These are phyloP conservation scores for Peromyscus maniculatus DNA, from an alignment of 2,113 vertebrate species.

Conservation along the genomic window DNA sequence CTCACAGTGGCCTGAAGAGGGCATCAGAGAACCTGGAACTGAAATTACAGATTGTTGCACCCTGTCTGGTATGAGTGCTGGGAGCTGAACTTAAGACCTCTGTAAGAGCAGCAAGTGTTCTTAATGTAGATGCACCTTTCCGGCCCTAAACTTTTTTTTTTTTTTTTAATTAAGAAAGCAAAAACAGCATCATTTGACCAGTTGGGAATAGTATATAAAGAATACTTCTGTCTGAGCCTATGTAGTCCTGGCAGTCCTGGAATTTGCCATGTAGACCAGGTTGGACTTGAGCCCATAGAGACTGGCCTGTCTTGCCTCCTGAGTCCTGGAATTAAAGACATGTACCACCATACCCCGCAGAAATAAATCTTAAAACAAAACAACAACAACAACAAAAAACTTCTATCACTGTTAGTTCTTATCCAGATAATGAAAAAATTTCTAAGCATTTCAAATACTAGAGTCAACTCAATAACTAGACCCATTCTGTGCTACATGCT, in stretches of 20 bases:
- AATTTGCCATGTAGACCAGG: neutral
- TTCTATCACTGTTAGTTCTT: conserved; percentile 52
- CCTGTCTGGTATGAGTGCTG: neutral
- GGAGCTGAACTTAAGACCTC: neutral
- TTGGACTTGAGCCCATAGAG: neutral
- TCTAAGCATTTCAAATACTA: conserved; percentile 53
- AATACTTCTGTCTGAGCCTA: conserved; percentile 47
- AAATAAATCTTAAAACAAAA: neutral
- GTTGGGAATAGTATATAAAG: conserved; percentile 11
- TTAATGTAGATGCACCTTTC: neutral
- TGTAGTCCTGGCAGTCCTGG: neutral
- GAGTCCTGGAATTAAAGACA: neutral
- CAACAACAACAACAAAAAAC: neutral
- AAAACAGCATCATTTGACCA: neutral
- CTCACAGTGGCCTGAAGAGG: neutral
- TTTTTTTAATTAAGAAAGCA: neutral
- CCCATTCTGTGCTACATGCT: neutral
- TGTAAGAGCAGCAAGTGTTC: neutral
- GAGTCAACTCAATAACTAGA: conserved; percentile 13
- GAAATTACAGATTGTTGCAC: neutral
- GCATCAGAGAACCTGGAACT: neutral
- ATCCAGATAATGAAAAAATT: conserved; percentile 37
- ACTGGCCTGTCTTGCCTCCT: neutral
- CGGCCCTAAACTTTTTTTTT: neutral
- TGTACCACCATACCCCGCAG: neutral